Evolutionary conservation across 2,888 invertebrate genomes (phyloP).

Genomic region (Limnephilus auricula): DNA sequence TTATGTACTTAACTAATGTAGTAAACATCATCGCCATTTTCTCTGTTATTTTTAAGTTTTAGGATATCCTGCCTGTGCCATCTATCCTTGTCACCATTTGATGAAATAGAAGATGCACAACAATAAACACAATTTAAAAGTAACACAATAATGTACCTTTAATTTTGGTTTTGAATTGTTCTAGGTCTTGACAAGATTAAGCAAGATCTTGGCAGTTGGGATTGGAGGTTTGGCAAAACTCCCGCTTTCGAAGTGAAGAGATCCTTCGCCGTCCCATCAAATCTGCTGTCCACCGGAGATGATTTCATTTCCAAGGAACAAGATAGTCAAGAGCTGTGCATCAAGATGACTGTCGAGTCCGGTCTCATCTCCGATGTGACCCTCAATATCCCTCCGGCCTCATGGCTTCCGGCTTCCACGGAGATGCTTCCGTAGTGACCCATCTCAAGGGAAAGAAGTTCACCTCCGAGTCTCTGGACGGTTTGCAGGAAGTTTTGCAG

Average conservation of each 20-base stretch:
- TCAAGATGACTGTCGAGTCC: constrained; percentile 81
- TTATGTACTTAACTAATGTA: background rate
- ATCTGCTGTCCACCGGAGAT: constrained; percentile 73
- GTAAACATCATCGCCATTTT: background rate
- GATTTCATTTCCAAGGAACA: constrained; percentile 59
- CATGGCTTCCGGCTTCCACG: constrained; percentile 78
- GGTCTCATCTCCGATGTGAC: constrained; percentile 83
- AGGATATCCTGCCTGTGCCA: background rate
- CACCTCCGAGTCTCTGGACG: constrained; percentile 80
- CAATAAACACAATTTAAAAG: background rate
- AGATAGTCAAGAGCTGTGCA: constrained; percentile 75
- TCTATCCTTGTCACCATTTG: background rate
- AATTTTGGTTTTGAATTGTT: constrained; percentile 61
- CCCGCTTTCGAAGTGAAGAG: constrained; percentile 88
- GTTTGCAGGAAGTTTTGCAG: constrained; percentile 78
- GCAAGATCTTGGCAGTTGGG: constrained; percentile 86
- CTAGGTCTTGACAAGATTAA: constrained; percentile 84
- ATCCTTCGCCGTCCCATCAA: constrained; percentile 79
- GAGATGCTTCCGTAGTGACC: constrained; percentile 82
- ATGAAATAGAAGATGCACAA: background rate
- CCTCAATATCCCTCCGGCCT: constrained; percentile 81
- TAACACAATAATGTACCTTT: background rate
- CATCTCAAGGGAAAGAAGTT: constrained; percentile 82
- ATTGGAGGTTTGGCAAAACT: constrained; percentile 93
- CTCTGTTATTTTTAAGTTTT: background rate